Evolutionary conservation across 1,140 invertebrate genomes (phyloP).

Genomic region (Nylanderia fulva): DNA sequence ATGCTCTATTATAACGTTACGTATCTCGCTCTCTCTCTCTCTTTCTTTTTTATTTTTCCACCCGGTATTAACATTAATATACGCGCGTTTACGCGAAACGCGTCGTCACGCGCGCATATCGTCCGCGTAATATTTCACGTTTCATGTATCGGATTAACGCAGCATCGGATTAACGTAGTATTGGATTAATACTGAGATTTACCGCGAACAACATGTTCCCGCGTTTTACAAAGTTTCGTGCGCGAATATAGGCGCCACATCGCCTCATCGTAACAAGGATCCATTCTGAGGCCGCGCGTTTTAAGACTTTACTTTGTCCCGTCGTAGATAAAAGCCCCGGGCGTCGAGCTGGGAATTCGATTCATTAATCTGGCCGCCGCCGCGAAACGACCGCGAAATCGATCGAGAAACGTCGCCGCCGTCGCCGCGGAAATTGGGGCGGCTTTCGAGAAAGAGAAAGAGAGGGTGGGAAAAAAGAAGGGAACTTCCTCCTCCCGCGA

Average conservation of each 20-base stretch:
- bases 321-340: constrained; percentile 46
- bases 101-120: not conserved
- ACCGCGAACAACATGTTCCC: constrained; percentile 16
- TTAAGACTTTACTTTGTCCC: constrained; percentile 40
- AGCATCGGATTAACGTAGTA: constrained; percentile 30
- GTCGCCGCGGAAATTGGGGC: constrained; percentile 46
- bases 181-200: not conserved
- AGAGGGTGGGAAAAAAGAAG: not conserved
- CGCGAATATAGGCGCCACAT: constrained; percentile 27
- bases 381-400: constrained; percentile 59
- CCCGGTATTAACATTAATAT: constrained; percentile 18
- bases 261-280: constrained; percentile 1
- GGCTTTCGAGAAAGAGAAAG: not conserved
- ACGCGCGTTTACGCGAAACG: constrained; percentile 1
- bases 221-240: constrained; percentile 39
- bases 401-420: constrained; percentile 19
- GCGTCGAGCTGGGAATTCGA: constrained; percentile 41
- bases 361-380: constrained; percentile 56
- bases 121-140: constrained; percentile 25
- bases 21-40: too few relatives aligned
- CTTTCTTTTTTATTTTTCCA: constrained; percentile 21
- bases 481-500: not conserved
- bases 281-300: constrained; percentile 26
- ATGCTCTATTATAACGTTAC: not conserved
- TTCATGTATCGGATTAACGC: constrained; percentile 46